Evolutionary conservation across 1,140 invertebrate species (phyloP).

Genomic region (Lanistes nyassanus): DNA sequence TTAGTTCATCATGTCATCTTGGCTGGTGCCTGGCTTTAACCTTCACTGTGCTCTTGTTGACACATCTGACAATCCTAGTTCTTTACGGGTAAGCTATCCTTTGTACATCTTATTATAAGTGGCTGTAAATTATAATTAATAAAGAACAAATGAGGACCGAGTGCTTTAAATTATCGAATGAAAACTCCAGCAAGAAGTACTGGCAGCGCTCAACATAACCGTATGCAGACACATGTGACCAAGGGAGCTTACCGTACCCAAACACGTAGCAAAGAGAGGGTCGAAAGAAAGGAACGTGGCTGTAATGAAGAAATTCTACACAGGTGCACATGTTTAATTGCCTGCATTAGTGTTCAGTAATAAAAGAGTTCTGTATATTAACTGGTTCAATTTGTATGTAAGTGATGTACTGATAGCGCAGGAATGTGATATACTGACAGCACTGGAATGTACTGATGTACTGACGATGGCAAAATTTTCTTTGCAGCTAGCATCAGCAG

Average conservation of each 20-base stretch:
- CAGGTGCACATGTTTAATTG: background rate
- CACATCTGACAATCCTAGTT: slow-evolving; percentile 79
- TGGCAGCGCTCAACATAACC: too few species aligned
- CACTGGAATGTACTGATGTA: background rate
- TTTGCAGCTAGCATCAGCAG: slow-evolving; percentile 85
- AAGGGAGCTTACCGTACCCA: too few species aligned
- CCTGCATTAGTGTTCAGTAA: background rate
- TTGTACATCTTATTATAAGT: background rate
- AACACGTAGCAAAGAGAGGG: background rate
- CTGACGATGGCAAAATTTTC: too few species aligned
- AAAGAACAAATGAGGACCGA: too few species aligned
- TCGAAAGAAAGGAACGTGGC: background rate
- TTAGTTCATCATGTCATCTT: slow-evolving; percentile 79
- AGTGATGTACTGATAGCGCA: background rate
- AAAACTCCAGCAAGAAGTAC: too few species aligned
- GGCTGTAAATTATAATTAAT: too few species aligned
- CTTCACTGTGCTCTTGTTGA: slow-evolving; percentile 90
- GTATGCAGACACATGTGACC: too few species aligned
- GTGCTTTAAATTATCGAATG: too few species aligned
- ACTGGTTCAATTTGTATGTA: background rate
- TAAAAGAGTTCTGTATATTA: background rate
- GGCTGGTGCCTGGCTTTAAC: slow-evolving; percentile 79
- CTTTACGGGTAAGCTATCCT: slow-evolving; percentile 78
- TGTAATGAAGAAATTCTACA: background rate
- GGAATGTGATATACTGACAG: background rate